These are phyloP conservation scores for Regulus satrapa DNA, from an alignment of 2,113 vertebrate species.

Conservation along the genomic window DNA sequence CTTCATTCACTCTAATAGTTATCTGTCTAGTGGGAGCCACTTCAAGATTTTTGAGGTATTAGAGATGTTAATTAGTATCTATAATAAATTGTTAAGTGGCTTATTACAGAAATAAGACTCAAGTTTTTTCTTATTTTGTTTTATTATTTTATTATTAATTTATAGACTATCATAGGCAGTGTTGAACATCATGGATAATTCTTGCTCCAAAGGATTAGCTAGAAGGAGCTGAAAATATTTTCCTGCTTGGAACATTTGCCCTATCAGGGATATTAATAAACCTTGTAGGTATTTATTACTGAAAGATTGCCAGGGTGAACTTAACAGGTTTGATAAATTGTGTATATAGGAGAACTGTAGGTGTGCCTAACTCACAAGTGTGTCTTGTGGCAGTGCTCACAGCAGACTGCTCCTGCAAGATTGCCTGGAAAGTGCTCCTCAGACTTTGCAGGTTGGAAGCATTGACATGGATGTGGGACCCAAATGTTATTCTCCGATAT, in stretches of 20 bases:
- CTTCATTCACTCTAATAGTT: not conserved
- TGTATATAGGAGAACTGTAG: not conserved
- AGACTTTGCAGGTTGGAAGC: not conserved
- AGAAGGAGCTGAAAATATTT: not conserved
- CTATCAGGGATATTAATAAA: not conserved
- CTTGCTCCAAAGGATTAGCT: not conserved
- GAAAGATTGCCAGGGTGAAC: not conserved
- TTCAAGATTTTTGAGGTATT: not conserved
- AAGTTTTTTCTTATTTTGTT: not conserved
- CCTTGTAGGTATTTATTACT: not conserved
- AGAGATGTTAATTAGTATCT: not conserved
- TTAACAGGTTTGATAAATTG: not conserved
- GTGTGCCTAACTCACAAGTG: not conserved
- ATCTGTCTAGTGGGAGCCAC: not conserved
- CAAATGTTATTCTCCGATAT: not conserved
- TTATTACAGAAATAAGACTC: not conserved
- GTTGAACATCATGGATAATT: not conserved
- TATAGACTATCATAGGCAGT: not conserved
- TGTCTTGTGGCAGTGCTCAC: not conserved
- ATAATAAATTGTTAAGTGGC: not conserved
- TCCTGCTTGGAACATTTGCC: not conserved
- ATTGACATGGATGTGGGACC: fast-evolving
- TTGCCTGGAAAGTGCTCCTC: not conserved
- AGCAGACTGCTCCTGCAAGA: not conserved
- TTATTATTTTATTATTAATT: not conserved